These are phyloP conservation scores for Microchirus variegatus DNA, from an alignment of 2,797 vertebrate species.

Conservation along the genomic window DNA sequence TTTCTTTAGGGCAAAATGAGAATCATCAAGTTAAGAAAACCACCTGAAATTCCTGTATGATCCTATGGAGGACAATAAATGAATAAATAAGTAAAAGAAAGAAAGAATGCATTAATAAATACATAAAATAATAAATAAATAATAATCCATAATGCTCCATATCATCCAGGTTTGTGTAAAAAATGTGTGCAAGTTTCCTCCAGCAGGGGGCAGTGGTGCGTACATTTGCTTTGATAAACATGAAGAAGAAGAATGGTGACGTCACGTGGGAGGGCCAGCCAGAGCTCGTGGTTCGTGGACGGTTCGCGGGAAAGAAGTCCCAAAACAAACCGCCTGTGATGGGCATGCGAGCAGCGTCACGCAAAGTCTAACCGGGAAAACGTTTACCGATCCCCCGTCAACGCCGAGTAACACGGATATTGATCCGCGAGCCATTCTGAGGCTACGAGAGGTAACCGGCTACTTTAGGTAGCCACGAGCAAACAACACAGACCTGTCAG, in stretches of 20 bases:
- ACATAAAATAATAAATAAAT: no score
- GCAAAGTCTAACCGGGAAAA: neutral
- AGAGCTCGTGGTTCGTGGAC: slow-evolving; percentile 59
- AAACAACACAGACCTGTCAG: slow-evolving; percentile 7
- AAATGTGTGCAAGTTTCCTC: no score
- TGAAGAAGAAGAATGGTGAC: slow-evolving; percentile 5
- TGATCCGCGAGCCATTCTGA: neutral
- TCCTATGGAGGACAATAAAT: no score
- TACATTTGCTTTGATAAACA: neutral
- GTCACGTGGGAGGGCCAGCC: slow-evolving; percentile 27
- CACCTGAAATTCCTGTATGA: no score
- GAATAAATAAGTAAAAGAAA: no score
- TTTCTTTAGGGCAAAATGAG: no score
- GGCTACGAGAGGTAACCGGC: neutral
- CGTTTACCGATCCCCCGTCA: neutral
- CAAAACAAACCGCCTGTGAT: slow-evolving; percentile 50
- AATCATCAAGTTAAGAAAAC: no score
- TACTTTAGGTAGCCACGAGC: slow-evolving; percentile 2
- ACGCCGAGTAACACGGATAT: neutral
- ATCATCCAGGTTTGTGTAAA: no score
- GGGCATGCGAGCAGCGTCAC: neutral
- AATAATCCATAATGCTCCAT: no score
- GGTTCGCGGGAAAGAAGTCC: slow-evolving; percentile 75
- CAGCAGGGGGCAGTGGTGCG: neutral
- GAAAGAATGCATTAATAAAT: no score